Conservation (phyloP, 2,797 vertebrate genomes). For the Tokudaia muenninki region DNA sequence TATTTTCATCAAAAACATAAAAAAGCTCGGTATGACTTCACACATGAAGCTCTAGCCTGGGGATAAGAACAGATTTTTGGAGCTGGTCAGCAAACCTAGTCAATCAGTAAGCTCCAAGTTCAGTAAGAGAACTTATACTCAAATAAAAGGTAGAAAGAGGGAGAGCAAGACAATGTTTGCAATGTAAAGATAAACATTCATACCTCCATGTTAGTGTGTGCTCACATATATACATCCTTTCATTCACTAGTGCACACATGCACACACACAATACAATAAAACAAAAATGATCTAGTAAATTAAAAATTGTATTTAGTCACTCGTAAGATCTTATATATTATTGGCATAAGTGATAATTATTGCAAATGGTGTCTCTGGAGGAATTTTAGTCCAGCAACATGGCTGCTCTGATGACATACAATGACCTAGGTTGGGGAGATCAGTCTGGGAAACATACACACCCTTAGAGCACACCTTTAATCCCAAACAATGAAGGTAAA, state of each 20-base stretch:
- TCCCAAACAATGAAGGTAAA: too few species aligned
- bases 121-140: neutral
- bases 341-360: neutral
- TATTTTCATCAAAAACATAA: too few species aligned
- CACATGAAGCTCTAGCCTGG: too few species aligned
- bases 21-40: neutral
- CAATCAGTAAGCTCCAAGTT: neutral
- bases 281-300: neutral
- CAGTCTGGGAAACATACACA: too few species aligned
- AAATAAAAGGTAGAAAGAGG: neutral
- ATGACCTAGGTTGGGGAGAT: too few species aligned
- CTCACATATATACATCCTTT: too few species aligned
- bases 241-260: neutral
- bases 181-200: too few species aligned
- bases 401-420: too few species aligned
- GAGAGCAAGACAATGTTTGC: neutral
- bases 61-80: neutral
- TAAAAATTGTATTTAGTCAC: neutral
- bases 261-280: neutral
- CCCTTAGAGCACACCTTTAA: too few species aligned
- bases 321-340: neutral
- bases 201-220: neutral
- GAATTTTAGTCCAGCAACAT: too few species aligned
- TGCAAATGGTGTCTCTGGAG: neutral
- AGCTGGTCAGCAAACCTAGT: neutral